A percentile compares a stretch with the other conserved stretches of the same genome.
These are phyloP conservation scores for Netelia melanura DNA, from an alignment of 2,888 invertebrate species.

Conservation along the genomic window DNA sequence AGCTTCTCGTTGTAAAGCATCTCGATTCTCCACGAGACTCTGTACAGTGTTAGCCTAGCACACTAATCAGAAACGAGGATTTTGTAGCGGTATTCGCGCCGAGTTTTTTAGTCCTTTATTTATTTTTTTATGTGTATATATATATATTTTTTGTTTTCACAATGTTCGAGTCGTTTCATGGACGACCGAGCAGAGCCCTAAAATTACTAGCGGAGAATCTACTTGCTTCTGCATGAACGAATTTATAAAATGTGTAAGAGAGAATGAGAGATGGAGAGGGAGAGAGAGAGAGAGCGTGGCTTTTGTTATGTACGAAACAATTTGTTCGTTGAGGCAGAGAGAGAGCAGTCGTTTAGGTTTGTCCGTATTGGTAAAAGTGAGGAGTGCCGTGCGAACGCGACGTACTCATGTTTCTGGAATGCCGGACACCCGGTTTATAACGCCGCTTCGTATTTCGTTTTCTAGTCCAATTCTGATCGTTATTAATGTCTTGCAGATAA, in stretches of 20 bases:
- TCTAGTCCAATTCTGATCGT: neutral
- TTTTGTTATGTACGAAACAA: constrained; percentile 7
- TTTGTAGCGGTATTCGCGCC: constrained; percentile 62
- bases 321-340: constrained; percentile 43
- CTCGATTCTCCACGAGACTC: neutral
- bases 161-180: constrained; percentile 54
- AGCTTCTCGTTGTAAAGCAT: neutral
- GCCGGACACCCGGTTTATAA: constrained; percentile 26
- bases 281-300: neutral
- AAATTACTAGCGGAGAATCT: neutral
- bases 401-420: constrained; percentile 64
- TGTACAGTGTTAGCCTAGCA: constrained; percentile 14
- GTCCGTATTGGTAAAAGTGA: constrained; percentile 21
- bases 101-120: constrained; percentile 20
- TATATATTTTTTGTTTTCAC: neutral
- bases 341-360: neutral
- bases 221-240: neutral
- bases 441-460: too few relatives aligned
- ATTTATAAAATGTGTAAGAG: neutral
- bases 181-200: constrained; percentile 57
- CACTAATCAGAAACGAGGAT: constrained; percentile 32
- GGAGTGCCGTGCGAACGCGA: constrained; percentile 54
- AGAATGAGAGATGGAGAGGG: constrained; percentile 3
- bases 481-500: neutral
- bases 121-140: too few relatives aligned